Base-by-base conservation (phyloP, 2,113 vertebrate genomes). In the Acanthochromis polyacanthus region DNA sequence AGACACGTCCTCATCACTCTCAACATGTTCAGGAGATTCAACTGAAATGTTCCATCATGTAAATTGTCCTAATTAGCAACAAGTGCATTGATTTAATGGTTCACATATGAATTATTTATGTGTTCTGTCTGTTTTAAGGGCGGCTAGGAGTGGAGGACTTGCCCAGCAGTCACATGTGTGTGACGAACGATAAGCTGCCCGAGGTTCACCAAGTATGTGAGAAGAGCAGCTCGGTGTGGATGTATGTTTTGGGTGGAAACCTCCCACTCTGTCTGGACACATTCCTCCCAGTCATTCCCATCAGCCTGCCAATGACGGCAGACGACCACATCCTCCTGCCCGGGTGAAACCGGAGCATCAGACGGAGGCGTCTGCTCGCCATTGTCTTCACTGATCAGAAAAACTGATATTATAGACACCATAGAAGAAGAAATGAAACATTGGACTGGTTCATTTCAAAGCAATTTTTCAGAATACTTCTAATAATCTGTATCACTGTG, bases 201-300 rank as follows among this genome's bases (percentile, higher is more conserved):
- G 58, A 82, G 80, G 56, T 82, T 69, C 78, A 15, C 67, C 67
- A 10, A 28, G 68, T 85, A n/a, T 63, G 56, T 75, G 83, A 79
- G 84, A 87, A 58, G 50, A 75, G 59, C 40, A 9, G 5, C 23
- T 75, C 46, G 60, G 56, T 23, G 73, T 62, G 78, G 52, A 57
- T 20, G 59, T 60, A 57, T 83, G 79, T 63, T 81, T 70, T 15
- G 75, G 50, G 75, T 71, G 55, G 72, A 84, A 19, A 68, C 78
- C 85, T 60, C 91, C 90, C 89, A 91, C 89, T 86, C 82, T 79
- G 86, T 92, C 91, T 90, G 91, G 74, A 80, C 87, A 61, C 52
- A 14, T 76, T 82, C 81, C 75, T 84, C 67, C 78, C 83, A 71
- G 76, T 77, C 73, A 73, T 91, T 91, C 81, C 81, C 90, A 84